These are phyloP conservation scores for Rhabdomys pumilio DNA, from an alignment of 2,797 vertebrate genomes.

Conservation along the genomic window DNA sequence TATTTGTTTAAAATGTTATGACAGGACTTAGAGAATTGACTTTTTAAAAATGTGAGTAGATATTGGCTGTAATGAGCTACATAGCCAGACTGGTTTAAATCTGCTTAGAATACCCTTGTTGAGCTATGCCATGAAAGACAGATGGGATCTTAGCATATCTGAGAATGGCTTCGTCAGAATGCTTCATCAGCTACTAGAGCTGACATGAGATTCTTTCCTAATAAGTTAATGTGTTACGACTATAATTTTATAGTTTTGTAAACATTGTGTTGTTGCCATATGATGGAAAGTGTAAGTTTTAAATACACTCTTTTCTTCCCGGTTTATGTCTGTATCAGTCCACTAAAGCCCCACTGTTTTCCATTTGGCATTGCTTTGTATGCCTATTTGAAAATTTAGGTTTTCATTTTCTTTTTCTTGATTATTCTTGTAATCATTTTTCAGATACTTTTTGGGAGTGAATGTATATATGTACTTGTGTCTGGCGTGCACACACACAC, in stretches of 20 bases:
- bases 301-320: background rate
- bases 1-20: background rate
- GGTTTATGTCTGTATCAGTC: background rate
- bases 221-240: slow-evolving; percentile 21
- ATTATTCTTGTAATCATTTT: background rate
- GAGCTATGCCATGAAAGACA: background rate
- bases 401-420: background rate
- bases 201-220: slow-evolving; percentile 12
- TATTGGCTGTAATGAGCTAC: background rate
- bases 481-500: too few relatives aligned
- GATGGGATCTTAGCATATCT: slow-evolving; percentile 36
- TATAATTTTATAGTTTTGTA: slow-evolving; percentile 9
- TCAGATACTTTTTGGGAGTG: background rate
- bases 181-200: background rate
- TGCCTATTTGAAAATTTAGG: background rate
- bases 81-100: slow-evolving; percentile 22
- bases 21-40: slow-evolving; percentile 5
- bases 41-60: background rate
- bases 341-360: background rate
- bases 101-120: background rate
- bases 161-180: background rate
- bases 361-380: background rate
- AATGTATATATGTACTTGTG: background rate
- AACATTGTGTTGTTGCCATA: slow-evolving; percentile 12
- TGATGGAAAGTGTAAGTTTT: slow-evolving; percentile 10